phyloP scores from a whole-genome alignment of 2,113 vertebrate species.

The Hyperopisus bebe region DNA sequence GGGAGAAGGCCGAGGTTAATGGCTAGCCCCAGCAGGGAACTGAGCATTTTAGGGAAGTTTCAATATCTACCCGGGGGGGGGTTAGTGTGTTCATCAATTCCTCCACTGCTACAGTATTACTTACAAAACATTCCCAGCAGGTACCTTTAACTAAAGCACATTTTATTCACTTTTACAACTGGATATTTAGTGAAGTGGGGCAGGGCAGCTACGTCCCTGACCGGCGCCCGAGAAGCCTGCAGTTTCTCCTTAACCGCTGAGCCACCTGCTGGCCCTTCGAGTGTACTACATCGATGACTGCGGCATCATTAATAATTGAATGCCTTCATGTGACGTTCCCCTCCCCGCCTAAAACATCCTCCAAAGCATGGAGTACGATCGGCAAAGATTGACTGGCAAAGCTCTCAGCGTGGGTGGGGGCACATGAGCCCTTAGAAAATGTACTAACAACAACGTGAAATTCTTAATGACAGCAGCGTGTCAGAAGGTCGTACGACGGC shows the following conservation, averaged over 20 bases:
- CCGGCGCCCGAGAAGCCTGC: not conserved
- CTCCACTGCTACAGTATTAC: not conserved
- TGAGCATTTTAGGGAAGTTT: not conserved
- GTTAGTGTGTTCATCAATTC: not conserved
- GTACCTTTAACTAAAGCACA: not conserved
- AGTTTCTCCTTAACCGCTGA: not conserved
- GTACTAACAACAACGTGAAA: not conserved
- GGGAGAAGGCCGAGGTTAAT: not conserved
- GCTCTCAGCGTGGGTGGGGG: not conserved
- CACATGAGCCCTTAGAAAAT: not conserved
- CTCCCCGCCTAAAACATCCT: not conserved
- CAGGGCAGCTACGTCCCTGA: not conserved
- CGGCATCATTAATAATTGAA: not conserved
- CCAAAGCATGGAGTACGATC: not conserved
- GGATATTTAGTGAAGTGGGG: not conserved
- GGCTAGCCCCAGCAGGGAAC: not conserved
- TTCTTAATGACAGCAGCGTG: not conserved
- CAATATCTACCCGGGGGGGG: not conserved
- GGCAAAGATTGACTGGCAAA: not conserved
- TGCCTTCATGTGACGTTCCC: not conserved
- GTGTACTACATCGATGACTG: not conserved
- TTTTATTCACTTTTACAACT: not conserved
- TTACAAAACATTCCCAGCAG: not conserved
- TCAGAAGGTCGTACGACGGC: not conserved
- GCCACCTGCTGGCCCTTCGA: not conserved